Evolutionary conservation across 2,888 invertebrate genomes (phyloP).

Genomic region (Rotaria magnacalcarata): DNA sequence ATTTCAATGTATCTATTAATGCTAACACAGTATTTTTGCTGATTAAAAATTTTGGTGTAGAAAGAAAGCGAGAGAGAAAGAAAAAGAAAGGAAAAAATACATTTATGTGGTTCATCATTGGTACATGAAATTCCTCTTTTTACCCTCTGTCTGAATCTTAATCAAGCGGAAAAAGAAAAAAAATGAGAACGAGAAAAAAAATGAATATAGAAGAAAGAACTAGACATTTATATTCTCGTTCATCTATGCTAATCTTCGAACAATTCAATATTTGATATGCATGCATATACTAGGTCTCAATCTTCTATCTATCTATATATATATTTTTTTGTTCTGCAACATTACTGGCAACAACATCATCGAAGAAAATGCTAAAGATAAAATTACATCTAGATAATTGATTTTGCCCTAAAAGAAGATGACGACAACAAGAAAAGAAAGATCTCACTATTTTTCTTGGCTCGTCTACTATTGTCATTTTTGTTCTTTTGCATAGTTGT

Average conservation of each 20-base stretch:
- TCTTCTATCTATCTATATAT: not conserved
- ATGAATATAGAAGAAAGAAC: not conserved
- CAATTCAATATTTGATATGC: not conserved
- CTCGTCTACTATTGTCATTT: not conserved
- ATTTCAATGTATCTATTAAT: not conserved
- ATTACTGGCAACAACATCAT: not conserved
- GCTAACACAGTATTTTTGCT: not conserved
- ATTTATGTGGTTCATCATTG: not conserved
- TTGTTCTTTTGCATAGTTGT: not conserved
- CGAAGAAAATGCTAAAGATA: conserved; percentile 17
- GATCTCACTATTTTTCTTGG: not conserved
- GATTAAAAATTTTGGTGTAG: not conserved
- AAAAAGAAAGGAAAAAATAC: not conserved
- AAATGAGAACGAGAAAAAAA: too few relatives aligned
- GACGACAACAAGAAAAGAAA: not conserved
- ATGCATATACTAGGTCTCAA: not conserved
- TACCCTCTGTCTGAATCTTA: not conserved
- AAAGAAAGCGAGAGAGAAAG: not conserved
- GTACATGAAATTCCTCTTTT: not conserved
- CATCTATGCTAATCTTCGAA: not conserved
- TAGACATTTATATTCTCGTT: not conserved
- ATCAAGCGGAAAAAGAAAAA: not conserved
- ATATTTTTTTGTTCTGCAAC: not conserved
- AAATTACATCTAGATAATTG: conserved; percentile 22
- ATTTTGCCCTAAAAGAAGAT: not conserved